phyloP scores from a whole-genome alignment of 2,888 invertebrate genomes.

The Chydorus sphaericus region DNA sequence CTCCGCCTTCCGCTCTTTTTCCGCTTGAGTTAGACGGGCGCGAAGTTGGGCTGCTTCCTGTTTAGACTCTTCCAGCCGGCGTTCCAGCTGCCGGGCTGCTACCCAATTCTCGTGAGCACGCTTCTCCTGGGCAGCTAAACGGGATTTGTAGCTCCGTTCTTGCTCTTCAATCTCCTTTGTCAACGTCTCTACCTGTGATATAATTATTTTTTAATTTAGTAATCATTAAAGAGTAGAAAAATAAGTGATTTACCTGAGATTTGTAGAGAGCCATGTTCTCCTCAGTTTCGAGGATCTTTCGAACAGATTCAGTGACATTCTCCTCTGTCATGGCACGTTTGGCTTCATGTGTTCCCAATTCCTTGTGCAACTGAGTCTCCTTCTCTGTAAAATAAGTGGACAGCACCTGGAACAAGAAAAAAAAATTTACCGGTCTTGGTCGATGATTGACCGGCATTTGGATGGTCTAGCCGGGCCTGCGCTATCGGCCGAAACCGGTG shows the following conservation, averaged over 20 bases:
- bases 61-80: constrained; percentile 65
- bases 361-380: constrained; percentile 71
- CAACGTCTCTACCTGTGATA: constrained; percentile 42
- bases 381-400: constrained; percentile 82
- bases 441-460: too few species aligned
- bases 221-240: too few species aligned
- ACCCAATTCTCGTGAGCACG: constrained; percentile 66
- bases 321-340: constrained; percentile 27
- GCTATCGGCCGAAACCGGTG: too few species aligned
- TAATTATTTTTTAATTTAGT: constrained; percentile 20
- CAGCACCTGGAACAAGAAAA: constrained; percentile 34
- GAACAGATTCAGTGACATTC: constrained; percentile 19
- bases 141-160: constrained; percentile 42
- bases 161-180: constrained; percentile 76
- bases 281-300: constrained; percentile 18
- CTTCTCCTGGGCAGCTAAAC: constrained; percentile 62
- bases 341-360: constrained; percentile 38
- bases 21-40: not conserved
- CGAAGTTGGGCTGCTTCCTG: constrained; percentile 48
- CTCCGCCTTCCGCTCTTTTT: constrained; percentile 11
- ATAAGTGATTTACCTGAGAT: constrained; percentile 34
- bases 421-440: not conserved
- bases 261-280: constrained; percentile 22
- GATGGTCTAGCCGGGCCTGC: too few species aligned
- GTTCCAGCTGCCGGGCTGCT: constrained; percentile 59